Base-by-base conservation (phyloP, 2,113 vertebrate species). In the Heterotis niloticus region DNA sequence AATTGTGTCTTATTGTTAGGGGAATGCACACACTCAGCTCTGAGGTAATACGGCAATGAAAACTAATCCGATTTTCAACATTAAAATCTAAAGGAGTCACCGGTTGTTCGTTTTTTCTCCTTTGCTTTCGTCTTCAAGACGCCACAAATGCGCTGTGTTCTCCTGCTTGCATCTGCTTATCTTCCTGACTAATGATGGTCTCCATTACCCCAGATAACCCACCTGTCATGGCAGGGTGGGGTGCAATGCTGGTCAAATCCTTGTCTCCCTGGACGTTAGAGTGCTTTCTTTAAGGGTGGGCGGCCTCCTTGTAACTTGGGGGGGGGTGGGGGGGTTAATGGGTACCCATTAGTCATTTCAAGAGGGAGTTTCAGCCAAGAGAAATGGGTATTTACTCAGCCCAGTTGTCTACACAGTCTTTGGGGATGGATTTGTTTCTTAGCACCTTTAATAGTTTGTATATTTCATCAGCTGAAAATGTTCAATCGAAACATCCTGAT, bases 201-300 rank as follows among this genome's bases (percentile, higher is more conserved):
- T 80, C 79, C 82, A 57, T 76, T 84, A 79, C 84, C 59, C 20
- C 52, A 57, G 54, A 51, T 57, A 51, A 44, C 34, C 34, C 34
- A 44, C 23, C 52, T 74, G 51, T n/a, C 17, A 57, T 16, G 17
- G n/a, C 54, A 20, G 26, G 59, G 59, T 82, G 76, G n/a, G 71
- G 81, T 82, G 88, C 84, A 84, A 88, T 89, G 83, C 81, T 80
- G 88, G 89, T 90, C 87, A 88, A 34, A 87, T 85, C 88, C 87
- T 86, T 74, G 88, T 84, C 82, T 79, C 78, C 78, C 64, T 26
- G 75, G 78, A 82, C 84, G 85, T 83, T 77, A 74, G 87, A 85
- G 84, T 84, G 78, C 85, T 80, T 85, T 85, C 62, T 26, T 64
- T 62, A 62, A 20, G 75, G 69, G 28, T 78, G 57, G 82, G 83